phyloP scores from a whole-genome alignment of 2,113 vertebrate genomes.

The Xenotilapia flavipinnis region DNA sequence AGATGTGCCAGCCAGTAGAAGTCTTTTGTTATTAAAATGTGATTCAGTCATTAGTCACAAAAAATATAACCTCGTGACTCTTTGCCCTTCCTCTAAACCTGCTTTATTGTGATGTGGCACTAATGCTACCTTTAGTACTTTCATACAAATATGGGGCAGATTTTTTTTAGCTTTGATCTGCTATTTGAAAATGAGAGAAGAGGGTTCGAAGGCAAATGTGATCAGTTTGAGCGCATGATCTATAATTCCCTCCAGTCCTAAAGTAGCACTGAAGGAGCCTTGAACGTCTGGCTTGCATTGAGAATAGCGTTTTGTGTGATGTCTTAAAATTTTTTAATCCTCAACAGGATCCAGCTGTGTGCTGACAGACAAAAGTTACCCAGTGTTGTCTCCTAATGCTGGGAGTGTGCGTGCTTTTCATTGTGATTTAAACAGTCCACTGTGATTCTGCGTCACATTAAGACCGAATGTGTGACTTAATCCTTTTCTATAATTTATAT shows the following conservation, averaged over 20 bases:
- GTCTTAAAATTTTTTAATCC: constrained; percentile 7
- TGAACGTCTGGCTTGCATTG: constrained; percentile 11
- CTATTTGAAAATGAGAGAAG: constrained; percentile 8
- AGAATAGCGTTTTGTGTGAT: neutral
- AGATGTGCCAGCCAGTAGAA: neutral
- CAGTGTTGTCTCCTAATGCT: neutral
- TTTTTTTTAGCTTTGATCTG: constrained; percentile 34
- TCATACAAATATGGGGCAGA: neutral
- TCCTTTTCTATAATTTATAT: neutral
- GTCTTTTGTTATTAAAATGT: constrained; percentile 6
- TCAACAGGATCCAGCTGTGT: constrained; percentile 37
- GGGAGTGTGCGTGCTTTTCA: neutral
- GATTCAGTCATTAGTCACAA: neutral
- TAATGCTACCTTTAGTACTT: neutral
- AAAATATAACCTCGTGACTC: neutral
- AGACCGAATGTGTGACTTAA: neutral
- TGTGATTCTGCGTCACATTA: neutral
- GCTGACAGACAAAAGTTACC: neutral
- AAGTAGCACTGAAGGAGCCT: neutral
- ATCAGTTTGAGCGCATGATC: constrained; percentile 29
- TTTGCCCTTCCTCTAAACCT: neutral
- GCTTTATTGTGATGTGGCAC: neutral
- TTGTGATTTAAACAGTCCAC: neutral
- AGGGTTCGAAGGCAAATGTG: constrained; percentile 26
- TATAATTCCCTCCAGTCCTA: constrained; percentile 32